Evolutionary conservation across 2,797 vertebrate genomes (phyloP).

Genomic region (Arctocebus calabarensis): DNA sequence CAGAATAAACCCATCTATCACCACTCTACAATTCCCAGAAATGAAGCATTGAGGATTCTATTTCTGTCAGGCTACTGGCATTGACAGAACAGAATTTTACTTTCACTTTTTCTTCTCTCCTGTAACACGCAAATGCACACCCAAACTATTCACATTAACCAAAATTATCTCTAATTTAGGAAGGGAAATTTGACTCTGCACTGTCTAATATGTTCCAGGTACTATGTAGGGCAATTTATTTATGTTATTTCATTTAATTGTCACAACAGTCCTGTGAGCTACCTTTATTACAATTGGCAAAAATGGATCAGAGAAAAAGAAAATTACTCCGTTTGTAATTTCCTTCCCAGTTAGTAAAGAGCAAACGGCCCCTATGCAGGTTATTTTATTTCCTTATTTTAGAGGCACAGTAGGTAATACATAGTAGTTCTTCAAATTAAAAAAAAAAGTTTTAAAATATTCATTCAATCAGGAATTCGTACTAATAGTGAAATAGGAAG

Average conservation of each 20-base stretch:
- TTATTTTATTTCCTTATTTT: background rate
- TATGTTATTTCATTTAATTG: constrained; percentile 48
- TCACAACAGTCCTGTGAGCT: constrained; percentile 38
- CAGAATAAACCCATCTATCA: constrained; percentile 59
- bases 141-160: background rate
- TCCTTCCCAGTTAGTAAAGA: background rate
- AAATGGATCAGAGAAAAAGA: background rate
- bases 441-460: background rate
- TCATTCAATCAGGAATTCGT: background rate
- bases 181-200: background rate
- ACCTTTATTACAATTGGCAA: constrained; percentile 45
- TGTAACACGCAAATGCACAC: background rate
- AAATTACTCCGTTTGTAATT: background rate
- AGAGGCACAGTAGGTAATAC: background rate
- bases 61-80: constrained; percentile 55
- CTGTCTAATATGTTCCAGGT: background rate
- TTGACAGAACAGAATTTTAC: constrained; percentile 43
- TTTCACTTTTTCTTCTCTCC: background rate
- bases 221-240: background rate
- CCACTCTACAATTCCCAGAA: background rate
- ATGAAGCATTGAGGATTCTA: constrained; percentile 48
- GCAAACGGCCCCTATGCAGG: background rate
- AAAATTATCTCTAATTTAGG: background rate
- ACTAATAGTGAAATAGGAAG: background rate
- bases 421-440: background rate